phyloP scores from a whole-genome alignment of 2,797 vertebrate species.

The Sciurus carolinensis region DNA sequence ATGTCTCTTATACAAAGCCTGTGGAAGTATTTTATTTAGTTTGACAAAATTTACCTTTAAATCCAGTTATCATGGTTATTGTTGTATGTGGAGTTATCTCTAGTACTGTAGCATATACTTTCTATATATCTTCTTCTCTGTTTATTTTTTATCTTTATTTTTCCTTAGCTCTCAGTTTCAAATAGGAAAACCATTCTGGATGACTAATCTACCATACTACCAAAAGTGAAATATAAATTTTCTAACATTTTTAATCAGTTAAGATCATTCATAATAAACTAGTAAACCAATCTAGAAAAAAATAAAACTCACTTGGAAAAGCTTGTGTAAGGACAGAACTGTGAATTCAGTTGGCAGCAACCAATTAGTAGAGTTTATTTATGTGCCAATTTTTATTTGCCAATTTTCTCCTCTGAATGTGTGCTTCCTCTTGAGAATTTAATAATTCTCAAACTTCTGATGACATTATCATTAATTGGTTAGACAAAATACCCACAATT shows the following conservation, averaged over 20 bases:
- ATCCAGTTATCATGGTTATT: not conserved
- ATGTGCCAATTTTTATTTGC: not conserved
- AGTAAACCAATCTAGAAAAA: constrained; percentile 28
- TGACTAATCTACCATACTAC: not conserved
- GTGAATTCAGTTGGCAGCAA: not conserved
- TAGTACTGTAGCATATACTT: not conserved
- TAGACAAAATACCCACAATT: not conserved
- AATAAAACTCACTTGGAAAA: constrained; percentile 13
- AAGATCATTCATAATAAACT: constrained; percentile 18
- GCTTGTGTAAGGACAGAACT: not conserved
- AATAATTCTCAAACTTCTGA: not conserved
- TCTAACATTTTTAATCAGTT: constrained; percentile 37
- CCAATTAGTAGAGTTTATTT: not conserved
- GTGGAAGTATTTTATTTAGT: not conserved
- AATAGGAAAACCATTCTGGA: not conserved
- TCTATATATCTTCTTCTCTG: not conserved
- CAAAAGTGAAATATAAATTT: not conserved
- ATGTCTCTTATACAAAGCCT: not conserved
- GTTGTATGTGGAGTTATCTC: not conserved
- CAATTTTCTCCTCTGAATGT: constrained; percentile 25
- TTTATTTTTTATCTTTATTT: not conserved
- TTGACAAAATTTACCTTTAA: constrained; percentile 24
- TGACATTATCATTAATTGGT: not conserved
- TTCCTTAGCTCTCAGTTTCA: not conserved
- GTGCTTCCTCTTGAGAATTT: not conserved